These are phyloP conservation scores for Pseudomugil gertrudae DNA, from an alignment of 2,797 vertebrate genomes.

Conservation along the genomic window DNA sequence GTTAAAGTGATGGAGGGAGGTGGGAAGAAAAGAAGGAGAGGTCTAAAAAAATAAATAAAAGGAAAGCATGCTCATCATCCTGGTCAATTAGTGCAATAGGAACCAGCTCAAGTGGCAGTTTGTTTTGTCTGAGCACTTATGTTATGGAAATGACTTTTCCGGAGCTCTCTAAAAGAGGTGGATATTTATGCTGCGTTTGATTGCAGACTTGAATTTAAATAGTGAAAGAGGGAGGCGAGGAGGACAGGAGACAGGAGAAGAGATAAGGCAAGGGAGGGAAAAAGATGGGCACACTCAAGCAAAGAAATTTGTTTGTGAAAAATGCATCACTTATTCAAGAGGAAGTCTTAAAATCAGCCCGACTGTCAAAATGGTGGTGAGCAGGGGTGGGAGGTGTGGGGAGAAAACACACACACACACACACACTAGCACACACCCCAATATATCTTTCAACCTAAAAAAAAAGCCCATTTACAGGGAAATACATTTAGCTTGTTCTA, in stretches of 20 bases:
- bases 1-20: slow-evolving; percentile 79
- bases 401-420: slow-evolving; percentile 20
- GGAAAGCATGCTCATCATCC: slow-evolving; percentile 81
- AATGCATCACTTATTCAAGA: slow-evolving; percentile 73
- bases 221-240: slow-evolving; percentile 51
- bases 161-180: slow-evolving; percentile 74
- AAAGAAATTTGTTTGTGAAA: slow-evolving; percentile 76
- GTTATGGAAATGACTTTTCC: slow-evolving; percentile 81
- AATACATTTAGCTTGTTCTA: slow-evolving; percentile 59
- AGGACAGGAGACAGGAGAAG: slow-evolving; percentile 40
- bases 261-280: slow-evolving; percentile 30
- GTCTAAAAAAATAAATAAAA: slow-evolving; percentile 41
- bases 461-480: slow-evolving; percentile 52
- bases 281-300: slow-evolving; percentile 64
- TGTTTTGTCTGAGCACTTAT: slow-evolving; percentile 80
- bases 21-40: slow-evolving; percentile 43
- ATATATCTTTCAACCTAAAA: slow-evolving; percentile 59
- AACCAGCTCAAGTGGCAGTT: slow-evolving; percentile 75
- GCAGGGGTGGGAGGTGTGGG: slow-evolving; percentile 37
- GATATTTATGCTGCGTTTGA: slow-evolving; percentile 80
- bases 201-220: slow-evolving; percentile 77
- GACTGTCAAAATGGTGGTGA: slow-evolving; percentile 69
- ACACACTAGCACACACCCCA: slow-evolving; percentile 22
- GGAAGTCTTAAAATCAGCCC: slow-evolving; percentile 64
- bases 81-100: slow-evolving; percentile 81